A percentile compares a stretch with the other conserved stretches of the same genome.
phyloP scores from a whole-genome alignment of 92 coral and sea anemone genomes.

The Parazoanthus atlanticus region DNA sequence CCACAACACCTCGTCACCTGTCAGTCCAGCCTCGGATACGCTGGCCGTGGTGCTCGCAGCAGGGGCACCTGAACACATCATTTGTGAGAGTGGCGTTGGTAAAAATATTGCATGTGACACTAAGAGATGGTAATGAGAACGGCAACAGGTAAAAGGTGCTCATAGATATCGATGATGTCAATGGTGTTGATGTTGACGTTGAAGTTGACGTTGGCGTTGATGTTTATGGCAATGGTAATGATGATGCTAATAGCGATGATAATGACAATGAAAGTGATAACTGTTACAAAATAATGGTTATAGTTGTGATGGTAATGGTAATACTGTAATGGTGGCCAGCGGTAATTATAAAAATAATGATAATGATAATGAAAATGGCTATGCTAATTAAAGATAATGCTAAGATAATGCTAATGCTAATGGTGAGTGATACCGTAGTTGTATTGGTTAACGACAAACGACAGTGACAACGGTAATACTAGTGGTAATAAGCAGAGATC shows the following conservation, averaged over 20 bases:
- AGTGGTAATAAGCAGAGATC: neutral
- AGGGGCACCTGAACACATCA: neutral
- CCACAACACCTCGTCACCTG: conserved; percentile 20
- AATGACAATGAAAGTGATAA: neutral
- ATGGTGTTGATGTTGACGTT: neutral
- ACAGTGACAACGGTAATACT: neutral
- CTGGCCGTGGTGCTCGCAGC: neutral
- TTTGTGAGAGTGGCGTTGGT: too few relatives aligned
- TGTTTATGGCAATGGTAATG: neutral
- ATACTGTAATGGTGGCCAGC: neutral
- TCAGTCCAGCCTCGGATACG: neutral
- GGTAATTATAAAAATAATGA: neutral
- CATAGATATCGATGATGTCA: neutral
- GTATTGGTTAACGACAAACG: too few relatives aligned
- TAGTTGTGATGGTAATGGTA: neutral
- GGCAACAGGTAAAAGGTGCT: neutral
- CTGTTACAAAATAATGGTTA: too few relatives aligned
- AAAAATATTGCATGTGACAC: too few relatives aligned
- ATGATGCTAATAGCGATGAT: neutral
- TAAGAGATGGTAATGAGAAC: neutral
- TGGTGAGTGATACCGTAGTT: neutral
- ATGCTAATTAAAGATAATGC: too few relatives aligned
- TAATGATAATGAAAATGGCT: neutral
- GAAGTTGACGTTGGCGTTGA: neutral
- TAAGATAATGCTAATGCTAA: too few relatives aligned